Base-by-base conservation (phyloP, 2,113 vertebrate species). In the Limnothrissa miodon region DNA sequence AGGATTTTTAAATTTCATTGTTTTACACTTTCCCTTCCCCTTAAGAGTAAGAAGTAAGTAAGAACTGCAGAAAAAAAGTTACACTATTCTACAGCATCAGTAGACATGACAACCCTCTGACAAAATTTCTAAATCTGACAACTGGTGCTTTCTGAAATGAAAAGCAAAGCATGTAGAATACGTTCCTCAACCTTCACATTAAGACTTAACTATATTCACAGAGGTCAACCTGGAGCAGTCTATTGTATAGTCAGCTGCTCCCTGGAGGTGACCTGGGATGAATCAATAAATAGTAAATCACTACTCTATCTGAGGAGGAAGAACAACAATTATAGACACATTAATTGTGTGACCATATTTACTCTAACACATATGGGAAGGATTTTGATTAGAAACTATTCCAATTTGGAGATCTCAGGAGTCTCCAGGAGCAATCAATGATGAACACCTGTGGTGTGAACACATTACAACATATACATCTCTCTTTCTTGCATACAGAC, bases 361-460 rank as follows among this genome's bases (percentile, higher is more conserved):
- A 89, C 90, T 89, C 87, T 19, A 85, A 62, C 82, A 21, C 45
- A 82, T 80, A 66, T 85, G 80, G 86, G 90, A 90, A 83, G 66
- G 80, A 85, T 86, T 84, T 87, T 92, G 83, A 93, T 93, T 90
- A 92, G 90, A 91, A 13, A 70, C 62, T 5, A 70, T 36, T 9
- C 29, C 29, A 36, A 70, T 70, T 5, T 13, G 15, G 25, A 5
- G 25, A 70, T 29, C 62, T 70, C 11, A 36, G 29, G 62, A 10
- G 25, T 13, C 4, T 15, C 62, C 29, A 70, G 62, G 33, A 36
- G 62, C 62, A 70, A 15, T 70, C 62, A 36, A 70, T 70, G 29
- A 21, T 23, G 19, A n/a, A n/a, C n/a, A n/a, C n/a, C n/a, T 23
- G 51, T 23, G 19, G 48, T 51, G 48, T 51, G 17, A 51, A 51